Base-by-base conservation (phyloP, 2,888 invertebrate genomes). In the Odontothrips loti region DNA sequence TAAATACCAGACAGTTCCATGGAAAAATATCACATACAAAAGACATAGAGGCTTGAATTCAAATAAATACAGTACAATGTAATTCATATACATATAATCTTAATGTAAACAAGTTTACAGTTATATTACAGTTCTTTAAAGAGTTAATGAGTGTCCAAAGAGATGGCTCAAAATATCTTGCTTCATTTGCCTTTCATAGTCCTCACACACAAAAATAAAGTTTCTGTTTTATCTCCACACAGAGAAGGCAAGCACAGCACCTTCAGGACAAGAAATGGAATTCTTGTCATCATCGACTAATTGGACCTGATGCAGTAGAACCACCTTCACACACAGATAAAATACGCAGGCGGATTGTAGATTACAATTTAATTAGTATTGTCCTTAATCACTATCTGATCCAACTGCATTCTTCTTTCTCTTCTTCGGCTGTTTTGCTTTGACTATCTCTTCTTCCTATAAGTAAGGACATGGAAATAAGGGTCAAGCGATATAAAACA, bases 351-450 rank as follows among this genome's bases (percentile, higher is more conserved):
- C 15, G 43, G 48, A 79, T 81, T 81, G 48, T 51, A 82, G 78
- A 79, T 80, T 58, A 79, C 68, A 48, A 29, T 79, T 63, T 79
- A 63, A 79, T 79, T 79, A 79, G 47, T 80, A 43, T 68, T 81
- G 79, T 82, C 82, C 92, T 95, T 94, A 96, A 92, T 97, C 96
- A 89, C 96, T 96, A 89, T 97, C 97, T 84, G 95, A 96, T 87
- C 95, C 93, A 82, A 95, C 93, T 81, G 87, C 86, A 84, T 88
- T 88, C 80, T 95, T 95, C 93, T 96, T 96, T 88, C 96, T 91
- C 87, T 96, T 94, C 88, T 96, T 97, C 83, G 95, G 93, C 88
- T 95, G 95, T 88, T 95, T 95, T 85, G 95, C 95, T 89, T 96
- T 96, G 43, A 95, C 93, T 86, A 96, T 93, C 89, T 96, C 96